Base-by-base conservation (phyloP, 2,113 vertebrate genomes). In the Psittacula cyanocephala region DNA sequence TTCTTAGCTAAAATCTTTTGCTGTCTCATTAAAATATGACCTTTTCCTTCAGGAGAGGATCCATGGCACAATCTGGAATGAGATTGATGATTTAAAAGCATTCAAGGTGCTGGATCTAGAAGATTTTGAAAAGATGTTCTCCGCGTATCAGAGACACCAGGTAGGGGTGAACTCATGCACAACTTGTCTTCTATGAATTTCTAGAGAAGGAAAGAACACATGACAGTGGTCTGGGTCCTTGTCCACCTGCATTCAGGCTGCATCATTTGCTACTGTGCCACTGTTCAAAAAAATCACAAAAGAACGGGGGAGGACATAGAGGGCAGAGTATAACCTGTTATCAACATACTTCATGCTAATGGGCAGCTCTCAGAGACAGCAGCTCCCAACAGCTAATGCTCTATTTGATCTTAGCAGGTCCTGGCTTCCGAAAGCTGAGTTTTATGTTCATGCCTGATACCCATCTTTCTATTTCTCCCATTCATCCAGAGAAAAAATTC, bases 71-170 rank as follows among this genome's bases (percentile, higher is more conserved):
- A 98, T 99, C 82, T 99, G 99, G 99, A 98, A 98, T 84, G 99
- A 99, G 79, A 99, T 99, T 15, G 99, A 99, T 92, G 99, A 99
- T 97, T 97, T 98, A 91, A 98, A 97, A 94, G 98, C 99, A 39
- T 99, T 99, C 97, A 99, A 98, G 95, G 98, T 99, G 41, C 96
- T 99, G 53, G 99, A 99, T 95, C 98, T 99, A 80, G 98, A 99
- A 92, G 99, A 99, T 95, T 99, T 99, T 87, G 99, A 99, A 97
- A 99, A 99, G 97, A 99, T 99, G 99, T 99, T 99, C 95, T 99
- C 99, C 1, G 99, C 99, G 0, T 99, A 99, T 97, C 99, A 99
- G 97, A 99, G 99, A 97, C 99, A 98, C 83, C 98, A 98, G 98
- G 98, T 98, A 97, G 83, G 96, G 65, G 6, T 50, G 76, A 71